Evolutionary conservation across 2,888 invertebrate genomes (phyloP), one percentile per base, ranked within the genome.

Genomic region (Anarsia innoxiella): DNA sequence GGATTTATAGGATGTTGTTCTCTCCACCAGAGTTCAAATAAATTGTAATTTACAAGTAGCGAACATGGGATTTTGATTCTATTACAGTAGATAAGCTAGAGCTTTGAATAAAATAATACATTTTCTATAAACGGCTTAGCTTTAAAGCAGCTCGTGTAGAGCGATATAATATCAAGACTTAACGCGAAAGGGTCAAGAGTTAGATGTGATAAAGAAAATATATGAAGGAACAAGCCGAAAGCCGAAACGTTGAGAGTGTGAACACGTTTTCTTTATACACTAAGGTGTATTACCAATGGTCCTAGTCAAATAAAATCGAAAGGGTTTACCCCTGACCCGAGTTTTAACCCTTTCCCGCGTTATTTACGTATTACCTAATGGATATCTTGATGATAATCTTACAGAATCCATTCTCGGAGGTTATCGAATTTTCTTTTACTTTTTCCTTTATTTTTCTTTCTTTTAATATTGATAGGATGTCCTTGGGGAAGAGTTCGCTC

Each of bases 151-250:
- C n/a, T n/a, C 15, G 19, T 6, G 4, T 23, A 4, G 30, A 8
- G 31, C 39, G 45, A 40, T 42, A 45, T 39, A 49, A 46, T 45
- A 45, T 45, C 32, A 39, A 39, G 41, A 31, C 13, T 42, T 37
- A 38, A 32, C 27, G 30, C 37, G 48, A 55, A 63, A 65, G 63
- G 63, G 59, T 61, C 56, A 57, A 58, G 51, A 39, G 54, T 51
- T 43, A 51, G 53, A 46, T 53, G 52, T 62, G 61, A 59, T 68
- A 67, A 65, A 66, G 59, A 56, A 58, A 66, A 69, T 61, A 58
- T 59, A 66, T 41, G 49, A 40, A 31, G 14, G 23, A 23, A 30
- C 31, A 8, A 35, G 15, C 35, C 15, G 35, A 28, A 19, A 48
- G 42, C 44, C 45, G 42, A 49, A 52, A 48, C 39, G 52, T 55